Base-by-base conservation (phyloP, 2,113 vertebrate genomes). In the Oryzias woworae region DNA sequence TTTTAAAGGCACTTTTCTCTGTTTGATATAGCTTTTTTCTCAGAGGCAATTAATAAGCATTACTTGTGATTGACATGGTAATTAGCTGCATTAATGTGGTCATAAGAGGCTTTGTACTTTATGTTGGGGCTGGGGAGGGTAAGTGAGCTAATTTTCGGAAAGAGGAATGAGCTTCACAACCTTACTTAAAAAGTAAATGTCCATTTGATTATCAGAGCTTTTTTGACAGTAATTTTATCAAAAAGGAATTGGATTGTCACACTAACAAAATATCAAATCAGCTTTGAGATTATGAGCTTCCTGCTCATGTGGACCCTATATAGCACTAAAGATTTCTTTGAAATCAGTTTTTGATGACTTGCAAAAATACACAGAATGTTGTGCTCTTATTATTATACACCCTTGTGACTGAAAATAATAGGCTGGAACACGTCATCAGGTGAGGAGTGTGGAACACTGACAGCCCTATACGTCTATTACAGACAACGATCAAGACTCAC, bases 21-120 rank as follows among this genome's bases (percentile, higher is more conserved):
- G 86, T 87, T 82, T 86, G 88, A 90, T 92, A 91, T 86, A 77
- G 85, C 80, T 83, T 71, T 77, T 88, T 92, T 90, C 84, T 87
- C 80, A 73, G 84, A 84, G 87, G 87, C 90, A 91, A 92, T 91
- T 92, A 91, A 92, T 92, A 90, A 91, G 87, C 89, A 91, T 92
- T 90, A 90, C 88, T 85, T 76, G 81, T 91, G 91, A 92, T 91
- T 91, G 90, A 90, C 88, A 88, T 90, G 88, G 89, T 91, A 92
- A 92, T 92, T 92, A 92, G 86, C 75, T 85, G 90, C 90, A 88
- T 92, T 91, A 91, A 92, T 91, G 86, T 88, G 88, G 81, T 77
- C 85, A 85, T 89, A 90, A 89, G 89, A 92, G 87, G 87, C 86
- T 92, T 90, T 90, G 78, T 89, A 62, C 64, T 62, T 64, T 74